Evolutionary conservation across 64 coral and sea anemone genomes (phyloP).

Genomic region (Stichodactyla mertensii): DNA sequence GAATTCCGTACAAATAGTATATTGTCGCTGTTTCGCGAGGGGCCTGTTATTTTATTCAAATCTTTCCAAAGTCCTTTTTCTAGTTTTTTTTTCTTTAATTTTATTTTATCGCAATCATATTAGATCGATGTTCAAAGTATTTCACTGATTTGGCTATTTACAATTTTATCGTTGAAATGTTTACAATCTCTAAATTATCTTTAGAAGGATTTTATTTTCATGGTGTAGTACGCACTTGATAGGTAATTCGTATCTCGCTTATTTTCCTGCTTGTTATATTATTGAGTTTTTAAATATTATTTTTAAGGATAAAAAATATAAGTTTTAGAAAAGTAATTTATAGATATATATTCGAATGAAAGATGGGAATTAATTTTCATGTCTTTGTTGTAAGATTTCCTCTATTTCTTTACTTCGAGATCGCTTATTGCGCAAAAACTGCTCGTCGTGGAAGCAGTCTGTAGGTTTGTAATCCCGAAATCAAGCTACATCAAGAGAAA

Average conservation of each 20-base stretch:
- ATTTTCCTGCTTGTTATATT: not conserved
- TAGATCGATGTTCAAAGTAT: not conserved
- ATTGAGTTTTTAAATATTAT: not conserved
- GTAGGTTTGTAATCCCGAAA: not conserved
- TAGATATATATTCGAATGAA: not conserved
- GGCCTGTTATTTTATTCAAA: not conserved
- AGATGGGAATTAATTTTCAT: not conserved
- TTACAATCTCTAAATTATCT: constrained; percentile 12
- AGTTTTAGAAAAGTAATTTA: not conserved
- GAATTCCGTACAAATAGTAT: not conserved
- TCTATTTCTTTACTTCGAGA: not conserved
- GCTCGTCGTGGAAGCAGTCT: not conserved
- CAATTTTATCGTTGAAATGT: constrained; percentile 9
- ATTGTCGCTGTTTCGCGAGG: not conserved
- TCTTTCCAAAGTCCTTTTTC: not conserved
- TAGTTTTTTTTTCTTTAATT: not conserved
- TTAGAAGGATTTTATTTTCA: not conserved
- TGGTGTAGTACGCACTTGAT: not conserved
- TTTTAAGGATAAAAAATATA: not conserved
- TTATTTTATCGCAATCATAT: not conserved
- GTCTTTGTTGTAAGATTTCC: not conserved
- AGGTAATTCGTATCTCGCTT: not conserved
- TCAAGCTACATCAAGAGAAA: not conserved
- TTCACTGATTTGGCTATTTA: constrained; percentile 1
- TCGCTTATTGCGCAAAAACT: not conserved